Percentiles rank a stretch among this genome's conserved stretches.
Conservation (phyloP, 1,140 invertebrate genomes). For the Trichomalopsis sarcophagae region DNA sequence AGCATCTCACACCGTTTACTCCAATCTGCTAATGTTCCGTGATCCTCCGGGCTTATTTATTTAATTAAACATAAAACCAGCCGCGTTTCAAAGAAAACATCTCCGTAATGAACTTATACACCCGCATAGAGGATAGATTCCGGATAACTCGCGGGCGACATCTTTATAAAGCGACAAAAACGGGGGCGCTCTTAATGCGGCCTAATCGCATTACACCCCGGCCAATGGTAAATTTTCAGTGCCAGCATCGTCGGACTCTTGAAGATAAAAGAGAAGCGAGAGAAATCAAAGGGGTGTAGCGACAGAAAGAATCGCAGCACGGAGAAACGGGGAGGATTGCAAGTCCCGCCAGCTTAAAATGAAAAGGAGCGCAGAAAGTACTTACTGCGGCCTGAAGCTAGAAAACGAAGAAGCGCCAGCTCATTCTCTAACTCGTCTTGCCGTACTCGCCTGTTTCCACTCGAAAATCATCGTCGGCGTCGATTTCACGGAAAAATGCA, state of each 20-base stretch:
- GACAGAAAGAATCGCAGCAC: conserved; percentile 17
- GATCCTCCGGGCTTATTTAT: background rate
- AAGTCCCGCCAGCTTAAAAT: background rate
- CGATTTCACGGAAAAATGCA: too few species aligned
- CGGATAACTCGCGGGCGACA: background rate
- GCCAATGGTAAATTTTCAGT: background rate
- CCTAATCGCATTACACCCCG: background rate
- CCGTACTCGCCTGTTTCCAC: background rate
- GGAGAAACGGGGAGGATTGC: conserved; percentile 40
- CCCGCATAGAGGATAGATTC: background rate
- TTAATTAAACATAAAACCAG: background rate
- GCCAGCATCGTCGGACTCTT: background rate
- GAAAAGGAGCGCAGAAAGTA: background rate
- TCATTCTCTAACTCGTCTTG: too few species aligned
- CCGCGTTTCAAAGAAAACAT: background rate
- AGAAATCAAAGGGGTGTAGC: background rate
- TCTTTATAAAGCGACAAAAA: background rate
- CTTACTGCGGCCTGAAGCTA: background rate
- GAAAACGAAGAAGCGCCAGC: conserved; percentile 6
- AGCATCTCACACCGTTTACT: background rate
- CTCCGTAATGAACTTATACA: background rate
- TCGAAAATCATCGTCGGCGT: background rate
- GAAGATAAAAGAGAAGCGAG: conserved; percentile 9
- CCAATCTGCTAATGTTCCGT: background rate
- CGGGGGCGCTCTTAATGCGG: background rate